phyloP scores from a whole-genome alignment of 2,113 vertebrate species.

The Embiotoca jacksoni region DNA sequence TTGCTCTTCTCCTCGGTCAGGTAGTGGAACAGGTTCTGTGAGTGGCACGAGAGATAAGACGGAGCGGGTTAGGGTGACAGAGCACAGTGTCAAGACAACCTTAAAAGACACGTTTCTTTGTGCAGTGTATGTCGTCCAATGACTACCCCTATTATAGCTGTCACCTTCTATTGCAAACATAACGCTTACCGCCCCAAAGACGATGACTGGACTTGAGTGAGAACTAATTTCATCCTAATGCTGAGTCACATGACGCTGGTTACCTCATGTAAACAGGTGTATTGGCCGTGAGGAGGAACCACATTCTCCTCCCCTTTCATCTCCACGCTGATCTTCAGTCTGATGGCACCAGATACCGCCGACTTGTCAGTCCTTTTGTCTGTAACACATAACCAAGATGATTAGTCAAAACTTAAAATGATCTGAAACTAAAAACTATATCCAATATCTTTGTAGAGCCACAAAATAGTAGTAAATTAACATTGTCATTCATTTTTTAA shows the following conservation, averaged over 20 bases:
- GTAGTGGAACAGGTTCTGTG: constrained; percentile 95
- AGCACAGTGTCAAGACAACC: constrained; percentile 26
- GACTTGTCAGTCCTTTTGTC: constrained; percentile 98
- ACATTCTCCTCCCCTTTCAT: constrained; percentile 98
- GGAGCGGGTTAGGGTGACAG: constrained; percentile 22
- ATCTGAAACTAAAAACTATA: background rate
- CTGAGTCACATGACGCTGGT: background rate
- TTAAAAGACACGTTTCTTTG: constrained; percentile 19
- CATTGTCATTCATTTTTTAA: background rate
- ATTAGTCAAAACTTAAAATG: constrained; percentile 5
- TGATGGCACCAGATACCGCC: constrained; percentile 95
- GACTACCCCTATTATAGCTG: constrained; percentile 4
- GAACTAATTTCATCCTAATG: background rate
- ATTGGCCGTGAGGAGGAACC: constrained; percentile 95
- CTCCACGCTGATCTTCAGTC: constrained; percentile 97
- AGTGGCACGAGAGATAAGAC: constrained; percentile 48
- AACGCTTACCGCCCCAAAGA: background rate
- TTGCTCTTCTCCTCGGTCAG: constrained; percentile 93
- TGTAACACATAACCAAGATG: constrained; percentile 63
- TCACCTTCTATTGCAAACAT: background rate
- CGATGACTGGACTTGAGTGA: background rate
- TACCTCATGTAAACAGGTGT: constrained; percentile 99
- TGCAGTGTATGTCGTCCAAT: background rate
- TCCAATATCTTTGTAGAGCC: too few relatives aligned
- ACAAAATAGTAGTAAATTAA: too few relatives aligned